Evolutionary conservation across 2,797 vertebrate species (phyloP).

Genomic region (Acrossocheilus wenchowensis): DNA sequence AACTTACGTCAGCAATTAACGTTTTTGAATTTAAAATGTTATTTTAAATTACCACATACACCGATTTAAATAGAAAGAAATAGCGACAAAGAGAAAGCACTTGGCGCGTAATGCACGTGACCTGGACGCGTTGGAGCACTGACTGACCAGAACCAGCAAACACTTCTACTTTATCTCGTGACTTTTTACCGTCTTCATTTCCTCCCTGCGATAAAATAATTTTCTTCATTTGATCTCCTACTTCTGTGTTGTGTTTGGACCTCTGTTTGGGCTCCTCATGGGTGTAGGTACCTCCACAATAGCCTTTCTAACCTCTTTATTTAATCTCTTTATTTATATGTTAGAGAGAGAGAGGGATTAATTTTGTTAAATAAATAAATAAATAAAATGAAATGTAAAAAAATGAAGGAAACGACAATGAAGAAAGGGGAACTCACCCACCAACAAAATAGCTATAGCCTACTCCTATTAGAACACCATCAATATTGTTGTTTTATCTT

Average conservation of each 20-base stretch:
- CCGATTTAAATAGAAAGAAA: neutral
- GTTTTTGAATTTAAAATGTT: neutral
- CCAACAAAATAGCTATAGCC: neutral
- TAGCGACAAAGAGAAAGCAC: neutral
- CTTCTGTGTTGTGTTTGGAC: neutral
- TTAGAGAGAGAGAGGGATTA: neutral
- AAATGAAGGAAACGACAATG: neutral
- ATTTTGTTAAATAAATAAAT: neutral
- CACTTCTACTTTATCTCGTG: neutral
- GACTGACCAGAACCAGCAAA: neutral
- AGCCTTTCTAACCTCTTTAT: neutral
- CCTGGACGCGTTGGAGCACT: too few species aligned
- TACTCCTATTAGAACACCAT: too few species aligned
- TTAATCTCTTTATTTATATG: neutral
- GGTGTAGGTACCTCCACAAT: neutral
- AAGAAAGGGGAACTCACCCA: too few species aligned
- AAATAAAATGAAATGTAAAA: neutral
- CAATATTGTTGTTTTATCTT: too few species aligned
- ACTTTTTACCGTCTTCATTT: neutral
- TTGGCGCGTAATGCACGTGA: neutral
- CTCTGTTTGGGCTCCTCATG: neutral
- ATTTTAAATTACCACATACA: too few species aligned
- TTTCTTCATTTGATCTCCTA: neutral
- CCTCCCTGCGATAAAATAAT: neutral
- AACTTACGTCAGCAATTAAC: too few species aligned